Conservation (phyloP, 2,797 vertebrate genomes). For the Apogon talboti region DNA sequence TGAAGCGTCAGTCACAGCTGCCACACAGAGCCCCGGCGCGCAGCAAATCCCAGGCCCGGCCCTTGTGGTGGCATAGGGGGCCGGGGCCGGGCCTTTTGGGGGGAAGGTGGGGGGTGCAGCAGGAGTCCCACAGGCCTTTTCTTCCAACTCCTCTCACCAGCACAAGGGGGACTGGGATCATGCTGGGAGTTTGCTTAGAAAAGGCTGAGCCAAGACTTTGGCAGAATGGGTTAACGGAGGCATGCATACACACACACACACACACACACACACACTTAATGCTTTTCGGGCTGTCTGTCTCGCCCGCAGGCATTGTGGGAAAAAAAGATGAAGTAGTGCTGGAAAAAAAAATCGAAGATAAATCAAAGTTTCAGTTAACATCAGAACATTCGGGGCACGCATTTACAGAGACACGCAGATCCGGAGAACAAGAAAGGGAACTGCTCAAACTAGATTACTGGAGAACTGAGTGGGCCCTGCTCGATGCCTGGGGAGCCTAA, state of each 20-base stretch:
- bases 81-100: conserved; percentile 54
- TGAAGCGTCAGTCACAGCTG: conserved; percentile 87
- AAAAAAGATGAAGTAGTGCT: conserved; percentile 49
- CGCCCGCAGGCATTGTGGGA: conserved; percentile 71
- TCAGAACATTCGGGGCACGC: conserved; percentile 57
- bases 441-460: conserved; percentile 74
- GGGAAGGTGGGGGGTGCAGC: conserved; percentile 58
- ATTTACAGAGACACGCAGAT: conserved; percentile 27
- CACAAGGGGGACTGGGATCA: conserved; percentile 77
- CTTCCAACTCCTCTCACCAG: conserved; percentile 75
- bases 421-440: conserved; percentile 41
- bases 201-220: conserved; percentile 73
- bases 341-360: conserved; percentile 41
- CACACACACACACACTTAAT: conserved; percentile 48
- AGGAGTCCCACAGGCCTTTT: conserved; percentile 79
- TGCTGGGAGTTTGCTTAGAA: conserved; percentile 85
- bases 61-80: conserved; percentile 61
- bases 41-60: conserved; percentile 78
- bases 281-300: conserved; percentile 68
- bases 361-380: conserved; percentile 74
- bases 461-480: conserved; percentile 72
- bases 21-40: conserved; percentile 78
- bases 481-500: conserved; percentile 68
- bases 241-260: conserved; percentile 46
- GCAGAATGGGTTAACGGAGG: conserved; percentile 82